Conservation (phyloP, 2,113 vertebrate species). For the Zonotrichia leucophrys region DNA sequence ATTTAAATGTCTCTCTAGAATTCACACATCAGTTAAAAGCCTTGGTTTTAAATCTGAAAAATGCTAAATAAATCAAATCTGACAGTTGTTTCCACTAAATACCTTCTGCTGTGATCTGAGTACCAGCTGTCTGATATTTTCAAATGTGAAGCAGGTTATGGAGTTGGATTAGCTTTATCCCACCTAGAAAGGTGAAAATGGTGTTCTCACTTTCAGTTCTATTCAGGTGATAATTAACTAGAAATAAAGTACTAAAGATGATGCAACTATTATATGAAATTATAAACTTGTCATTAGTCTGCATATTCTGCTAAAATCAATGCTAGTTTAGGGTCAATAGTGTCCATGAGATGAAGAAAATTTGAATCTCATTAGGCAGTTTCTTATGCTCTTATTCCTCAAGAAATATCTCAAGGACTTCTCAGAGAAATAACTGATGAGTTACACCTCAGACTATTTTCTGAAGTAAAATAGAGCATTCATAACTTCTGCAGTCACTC, state of each 20-base stretch:
- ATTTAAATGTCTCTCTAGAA: constrained; percentile 46
- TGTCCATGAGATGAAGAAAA: not conserved
- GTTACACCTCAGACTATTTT: not conserved
- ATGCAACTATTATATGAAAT: constrained; percentile 27
- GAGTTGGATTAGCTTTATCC: constrained; percentile 62
- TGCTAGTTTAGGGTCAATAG: not conserved
- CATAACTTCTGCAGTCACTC: not conserved
- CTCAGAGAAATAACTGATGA: not conserved
- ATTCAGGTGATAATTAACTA: constrained; percentile 71
- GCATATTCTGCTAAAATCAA: not conserved
- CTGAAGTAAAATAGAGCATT: not conserved
- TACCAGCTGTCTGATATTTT: constrained; percentile 65
- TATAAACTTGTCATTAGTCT: not conserved
- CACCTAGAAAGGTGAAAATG: constrained; percentile 70
- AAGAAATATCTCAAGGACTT: not conserved
- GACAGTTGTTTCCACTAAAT: constrained; percentile 64
- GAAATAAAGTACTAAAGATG: constrained; percentile 47
- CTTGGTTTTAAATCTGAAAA: constrained; percentile 58
- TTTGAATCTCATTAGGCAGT: not conserved
- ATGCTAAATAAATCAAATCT: constrained; percentile 68
- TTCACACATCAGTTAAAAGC: constrained; percentile 48
- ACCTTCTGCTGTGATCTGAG: constrained; percentile 62
- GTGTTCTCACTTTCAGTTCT: constrained; percentile 57
- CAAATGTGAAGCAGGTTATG: constrained; percentile 32
- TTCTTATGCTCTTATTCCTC: not conserved